Evolutionary conservation across 2,113 vertebrate genomes (phyloP).

Genomic region (Carassius gibelio): DNA sequence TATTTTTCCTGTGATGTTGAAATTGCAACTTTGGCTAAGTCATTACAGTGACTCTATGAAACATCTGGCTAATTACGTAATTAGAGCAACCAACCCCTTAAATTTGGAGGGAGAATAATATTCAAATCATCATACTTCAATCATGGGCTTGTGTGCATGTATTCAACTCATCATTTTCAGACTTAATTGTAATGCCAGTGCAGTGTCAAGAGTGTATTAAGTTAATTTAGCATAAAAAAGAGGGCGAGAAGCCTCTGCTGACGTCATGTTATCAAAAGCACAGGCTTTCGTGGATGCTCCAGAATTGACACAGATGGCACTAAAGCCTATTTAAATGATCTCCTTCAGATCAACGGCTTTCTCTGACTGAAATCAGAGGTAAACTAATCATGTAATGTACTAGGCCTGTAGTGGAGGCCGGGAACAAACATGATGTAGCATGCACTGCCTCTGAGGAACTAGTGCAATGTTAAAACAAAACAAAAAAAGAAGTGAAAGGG

Average conservation of each 20-base stretch:
- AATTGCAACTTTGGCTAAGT: conserved; percentile 23
- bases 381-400: conserved; percentile 52
- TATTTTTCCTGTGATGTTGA: conserved; percentile 24
- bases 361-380: conserved; percentile 30
- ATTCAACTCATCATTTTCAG: conserved; percentile 20
- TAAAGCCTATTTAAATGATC: conserved; percentile 15
- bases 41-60: conserved; percentile 40
- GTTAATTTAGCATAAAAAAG: conserved; percentile 2
- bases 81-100: conserved; percentile 24
- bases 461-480: conserved; percentile 43
- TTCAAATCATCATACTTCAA: conserved; percentile 36
- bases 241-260: not conserved
- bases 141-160: conserved; percentile 36
- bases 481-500: conserved; percentile 29
- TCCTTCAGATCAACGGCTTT: conserved; percentile 32
- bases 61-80: conserved; percentile 39
- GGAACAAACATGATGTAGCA: conserved; percentile 55
- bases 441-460: conserved; percentile 49
- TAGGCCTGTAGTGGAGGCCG: conserved; percentile 46
- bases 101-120: conserved; percentile 36
- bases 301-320: conserved; percentile 21
- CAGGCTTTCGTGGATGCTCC: conserved; percentile 31
- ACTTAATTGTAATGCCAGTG: conserved; percentile 34
- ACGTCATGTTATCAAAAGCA: conserved; percentile 23
- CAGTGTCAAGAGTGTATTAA: conserved; percentile 36